A percentile compares a stretch with the other conserved stretches of the same genome.
Conservation (phyloP, 2,113 vertebrate species). For the Passer montanus region DNA sequence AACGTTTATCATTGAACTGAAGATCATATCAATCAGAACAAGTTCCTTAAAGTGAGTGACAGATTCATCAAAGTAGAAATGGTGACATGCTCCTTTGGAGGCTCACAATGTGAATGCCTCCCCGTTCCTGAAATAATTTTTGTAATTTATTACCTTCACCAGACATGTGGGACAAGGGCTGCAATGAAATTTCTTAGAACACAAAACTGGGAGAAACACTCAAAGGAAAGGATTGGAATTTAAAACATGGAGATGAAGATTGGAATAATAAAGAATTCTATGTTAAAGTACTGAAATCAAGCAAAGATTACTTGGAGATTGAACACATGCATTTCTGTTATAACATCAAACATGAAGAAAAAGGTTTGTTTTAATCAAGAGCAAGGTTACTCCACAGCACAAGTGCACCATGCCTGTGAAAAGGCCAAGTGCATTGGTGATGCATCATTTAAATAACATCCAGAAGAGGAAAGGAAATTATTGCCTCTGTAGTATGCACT, state of each 20-base stretch:
- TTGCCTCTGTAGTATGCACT: background rate
- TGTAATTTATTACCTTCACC: background rate
- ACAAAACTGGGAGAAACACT: background rate
- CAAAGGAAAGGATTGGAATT: background rate
- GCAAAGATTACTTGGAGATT: background rate
- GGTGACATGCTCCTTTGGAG: background rate
- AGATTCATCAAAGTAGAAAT: background rate
- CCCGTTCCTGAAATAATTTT: background rate
- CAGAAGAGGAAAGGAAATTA: background rate
- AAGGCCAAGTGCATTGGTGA: background rate
- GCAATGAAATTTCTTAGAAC: background rate
- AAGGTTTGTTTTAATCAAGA: background rate
- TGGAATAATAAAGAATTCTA: background rate
- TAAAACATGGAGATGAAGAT: background rate
- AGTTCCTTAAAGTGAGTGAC: background rate
- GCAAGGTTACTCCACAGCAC: background rate
- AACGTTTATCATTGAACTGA: background rate
- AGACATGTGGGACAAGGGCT: accelerated
- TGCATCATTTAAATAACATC: background rate
- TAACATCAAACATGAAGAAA: background rate
- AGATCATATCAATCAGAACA: background rate
- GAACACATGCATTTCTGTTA: background rate
- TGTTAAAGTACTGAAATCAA: background rate
- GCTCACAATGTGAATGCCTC: background rate
- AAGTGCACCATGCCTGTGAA: background rate